These are phyloP conservation scores for Limanda limanda DNA, from an alignment of 2,113 vertebrate species.

Conservation along the genomic window DNA sequence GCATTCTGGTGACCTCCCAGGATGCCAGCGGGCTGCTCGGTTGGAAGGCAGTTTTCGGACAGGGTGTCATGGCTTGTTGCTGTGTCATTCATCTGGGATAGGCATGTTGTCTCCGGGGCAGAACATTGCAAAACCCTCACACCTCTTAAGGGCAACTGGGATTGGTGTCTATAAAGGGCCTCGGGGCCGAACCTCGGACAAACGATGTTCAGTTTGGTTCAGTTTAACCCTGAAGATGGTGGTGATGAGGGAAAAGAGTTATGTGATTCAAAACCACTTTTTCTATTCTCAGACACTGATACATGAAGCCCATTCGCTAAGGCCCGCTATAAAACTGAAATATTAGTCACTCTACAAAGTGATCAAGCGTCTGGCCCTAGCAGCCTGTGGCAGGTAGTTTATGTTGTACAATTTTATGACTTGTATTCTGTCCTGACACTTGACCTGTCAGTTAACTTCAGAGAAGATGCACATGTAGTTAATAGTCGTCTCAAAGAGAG, in stretches of 20 bases:
- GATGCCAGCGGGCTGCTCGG: conserved; percentile 55
- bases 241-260: not conserved
- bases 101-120: conserved; percentile 60
- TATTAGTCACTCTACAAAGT: not conserved
- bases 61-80: conserved; percentile 61
- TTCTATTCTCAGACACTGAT: conserved; percentile 13
- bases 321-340: conserved; percentile 1
- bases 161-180: conserved; percentile 41
- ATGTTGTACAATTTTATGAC: conserved; percentile 18
- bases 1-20: conserved; percentile 78
- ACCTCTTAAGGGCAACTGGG: conserved; percentile 49
- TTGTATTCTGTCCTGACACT: conserved; percentile 26
- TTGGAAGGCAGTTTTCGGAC: conserved; percentile 71
- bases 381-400: not conserved
- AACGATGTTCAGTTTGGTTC: conserved; percentile 20
- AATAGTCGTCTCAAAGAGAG: conserved; percentile 5
- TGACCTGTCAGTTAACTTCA: conserved; percentile 11
- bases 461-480: not conserved
- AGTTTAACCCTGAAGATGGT: conserved; percentile 18
- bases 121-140: conserved; percentile 52
- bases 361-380: not conserved
- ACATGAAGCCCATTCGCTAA: not conserved
- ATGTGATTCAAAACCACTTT: not conserved
- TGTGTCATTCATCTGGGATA: conserved; percentile 66
- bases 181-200: not conserved